Conservation (phyloP, 2,797 vertebrate genomes). For the Stomatorhinus walkeri region DNA sequence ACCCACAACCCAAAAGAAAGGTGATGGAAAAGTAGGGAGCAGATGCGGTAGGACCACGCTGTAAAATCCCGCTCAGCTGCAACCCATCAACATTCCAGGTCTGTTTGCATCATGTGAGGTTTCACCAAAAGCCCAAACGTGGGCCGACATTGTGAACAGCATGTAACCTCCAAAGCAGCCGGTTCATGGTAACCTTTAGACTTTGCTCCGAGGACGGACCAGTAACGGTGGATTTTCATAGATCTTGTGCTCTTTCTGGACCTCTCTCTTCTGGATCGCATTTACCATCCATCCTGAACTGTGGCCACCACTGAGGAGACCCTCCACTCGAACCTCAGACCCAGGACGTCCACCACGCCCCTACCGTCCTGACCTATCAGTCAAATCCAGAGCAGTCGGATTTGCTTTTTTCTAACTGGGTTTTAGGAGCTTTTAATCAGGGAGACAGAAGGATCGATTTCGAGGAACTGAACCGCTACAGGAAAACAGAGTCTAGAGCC, state of each 20-base stretch:
- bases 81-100: slow-evolving; percentile 64
- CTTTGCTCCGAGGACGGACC: slow-evolving; percentile 45
- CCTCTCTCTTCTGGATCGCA: not conserved
- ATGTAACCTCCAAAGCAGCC: slow-evolving; percentile 49
- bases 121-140: slow-evolving; percentile 59
- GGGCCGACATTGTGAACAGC: slow-evolving; percentile 56
- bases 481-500: slow-evolving; percentile 22
- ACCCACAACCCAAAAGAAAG: not conserved
- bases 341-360: not conserved
- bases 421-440: slow-evolving; percentile 44
- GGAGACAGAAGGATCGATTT: slow-evolving; percentile 28
- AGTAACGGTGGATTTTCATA: slow-evolving; percentile 30
- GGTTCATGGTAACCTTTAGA: slow-evolving; percentile 54
- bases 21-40: not conserved
- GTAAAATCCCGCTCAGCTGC: slow-evolving; percentile 60
- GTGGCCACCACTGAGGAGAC: not conserved
- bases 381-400: slow-evolving; percentile 37
- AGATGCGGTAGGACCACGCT: slow-evolving; percentile 28
- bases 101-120: slow-evolving; percentile 60
- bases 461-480: slow-evolving; percentile 31
- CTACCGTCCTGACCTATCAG: not conserved
- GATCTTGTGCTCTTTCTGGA: not conserved
- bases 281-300: not conserved
- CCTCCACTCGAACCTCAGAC: not conserved
- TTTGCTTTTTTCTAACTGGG: slow-evolving; percentile 54